Conservation (phyloP, 2,888 invertebrate genomes). For the Pyrrhopygopsis socrates region DNA sequence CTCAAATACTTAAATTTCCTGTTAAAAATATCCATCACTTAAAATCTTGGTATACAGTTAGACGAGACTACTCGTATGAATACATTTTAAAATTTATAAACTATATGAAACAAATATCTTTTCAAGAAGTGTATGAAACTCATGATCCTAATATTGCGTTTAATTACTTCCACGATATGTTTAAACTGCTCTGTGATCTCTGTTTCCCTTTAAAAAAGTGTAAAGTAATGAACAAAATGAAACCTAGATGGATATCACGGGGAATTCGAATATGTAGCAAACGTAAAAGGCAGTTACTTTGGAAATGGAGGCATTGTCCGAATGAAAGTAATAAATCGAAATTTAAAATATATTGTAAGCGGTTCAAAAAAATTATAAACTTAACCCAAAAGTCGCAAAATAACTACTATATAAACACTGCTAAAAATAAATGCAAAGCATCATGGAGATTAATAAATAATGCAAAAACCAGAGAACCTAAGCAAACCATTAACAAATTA, state of each 20-base stretch:
- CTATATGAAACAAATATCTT: slow-evolving; percentile 13
- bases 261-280: slow-evolving; percentile 48
- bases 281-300: slow-evolving; percentile 31
- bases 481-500: neutral
- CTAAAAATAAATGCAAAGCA: slow-evolving; percentile 45
- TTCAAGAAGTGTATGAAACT: slow-evolving; percentile 24
- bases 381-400: slow-evolving; percentile 46
- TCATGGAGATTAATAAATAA: slow-evolving; percentile 51
- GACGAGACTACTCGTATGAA: neutral
- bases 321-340: slow-evolving; percentile 15
- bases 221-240: slow-evolving; percentile 3
- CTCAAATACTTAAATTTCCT: slow-evolving; percentile 17
- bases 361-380: slow-evolving; percentile 30
- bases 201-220: slow-evolving; percentile 31
- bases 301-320: slow-evolving; percentile 34
- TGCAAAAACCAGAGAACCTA: slow-evolving; percentile 10
- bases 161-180: slow-evolving; percentile 12
- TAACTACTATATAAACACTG: slow-evolving; percentile 25
- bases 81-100: slow-evolving; percentile 9
- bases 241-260: slow-evolving; percentile 39
- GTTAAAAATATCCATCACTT: neutral
- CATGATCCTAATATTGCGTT: slow-evolving; percentile 23
- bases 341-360: slow-evolving; percentile 12
- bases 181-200: slow-evolving; percentile 18
- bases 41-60: neutral